Conservation (phyloP, 2,888 invertebrate species). For the Augiades crinisus region DNA sequence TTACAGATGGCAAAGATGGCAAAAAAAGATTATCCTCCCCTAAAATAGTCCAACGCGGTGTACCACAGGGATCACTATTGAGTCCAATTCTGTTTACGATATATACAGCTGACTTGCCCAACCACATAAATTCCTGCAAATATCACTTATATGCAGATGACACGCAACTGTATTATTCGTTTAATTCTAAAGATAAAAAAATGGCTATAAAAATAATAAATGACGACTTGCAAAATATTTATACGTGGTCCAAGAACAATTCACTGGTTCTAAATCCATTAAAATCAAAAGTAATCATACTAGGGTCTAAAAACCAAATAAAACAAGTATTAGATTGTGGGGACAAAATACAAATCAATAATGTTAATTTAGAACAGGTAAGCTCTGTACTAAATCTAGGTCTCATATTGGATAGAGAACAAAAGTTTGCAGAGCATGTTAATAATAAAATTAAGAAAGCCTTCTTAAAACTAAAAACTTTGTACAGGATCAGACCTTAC, state of each 20-base stretch:
- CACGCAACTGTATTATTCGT: no score
- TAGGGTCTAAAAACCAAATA: not conserved
- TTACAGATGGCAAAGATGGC: not conserved
- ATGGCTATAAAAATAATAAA: not conserved
- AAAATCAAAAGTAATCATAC: not conserved
- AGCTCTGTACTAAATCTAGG: no score
- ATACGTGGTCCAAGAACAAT: not conserved
- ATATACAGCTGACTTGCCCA: not conserved
- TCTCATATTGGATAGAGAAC: no score
- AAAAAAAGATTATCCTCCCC: not conserved
- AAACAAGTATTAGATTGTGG: not conserved
- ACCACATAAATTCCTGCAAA: not conserved
- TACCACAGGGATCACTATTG: not conserved
- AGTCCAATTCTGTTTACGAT: not conserved
- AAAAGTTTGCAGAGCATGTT: no score
- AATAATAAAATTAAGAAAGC: no score
- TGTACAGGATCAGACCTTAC: no score
- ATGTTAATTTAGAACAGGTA: not conserved
- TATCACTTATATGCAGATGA: no score
- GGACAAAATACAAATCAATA: not conserved
- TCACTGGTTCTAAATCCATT: not conserved
- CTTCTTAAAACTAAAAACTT: no score
- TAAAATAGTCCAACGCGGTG: not conserved
- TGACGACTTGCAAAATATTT: not conserved
- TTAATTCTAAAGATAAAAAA: not conserved